phyloP scores from a whole-genome alignment of 1,140 invertebrate species.

The Tenebrio molitor region DNA sequence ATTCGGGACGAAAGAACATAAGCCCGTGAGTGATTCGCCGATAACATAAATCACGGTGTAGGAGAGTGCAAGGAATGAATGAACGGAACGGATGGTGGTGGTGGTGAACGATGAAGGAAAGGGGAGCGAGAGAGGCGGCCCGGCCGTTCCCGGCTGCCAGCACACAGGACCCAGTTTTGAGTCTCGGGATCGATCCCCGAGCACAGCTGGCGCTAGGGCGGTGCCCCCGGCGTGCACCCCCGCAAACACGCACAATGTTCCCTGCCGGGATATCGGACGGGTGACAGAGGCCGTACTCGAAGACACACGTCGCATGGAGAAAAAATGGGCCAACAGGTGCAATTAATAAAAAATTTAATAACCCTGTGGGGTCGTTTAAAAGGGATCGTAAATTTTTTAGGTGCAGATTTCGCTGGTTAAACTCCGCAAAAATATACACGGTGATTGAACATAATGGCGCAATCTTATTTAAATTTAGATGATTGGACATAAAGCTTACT shows the following conservation, averaged over 20 bases:
- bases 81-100: conserved; percentile 39
- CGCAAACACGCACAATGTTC: conserved; percentile 49
- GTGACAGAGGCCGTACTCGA: not conserved
- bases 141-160: conserved; percentile 43
- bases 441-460: no score
- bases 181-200: conserved; percentile 59
- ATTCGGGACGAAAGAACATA: conserved; percentile 22
- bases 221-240: conserved; percentile 58
- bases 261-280: not conserved
- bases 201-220: conserved; percentile 61
- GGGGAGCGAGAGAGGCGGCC: conserved; percentile 18
- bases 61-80: conserved; percentile 46
- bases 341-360: conserved; percentile 37
- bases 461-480: no score
- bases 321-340: conserved; percentile 21
- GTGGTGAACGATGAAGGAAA: conserved; percentile 25
- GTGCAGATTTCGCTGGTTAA: conserved; percentile 4
- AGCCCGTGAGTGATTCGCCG: conserved; percentile 31
- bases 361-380: not conserved
- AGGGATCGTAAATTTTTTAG: conserved; percentile 22
- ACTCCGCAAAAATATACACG: not conserved
- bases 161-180: conserved; percentile 57
- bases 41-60: conserved; percentile 39
- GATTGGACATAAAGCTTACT: no score
- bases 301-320: conserved; percentile 14